A percentile compares a stretch with the other conserved stretches of the same genome.
phyloP scores from a whole-genome alignment of 2,888 invertebrate genomes.

The Morpho achilles region DNA sequence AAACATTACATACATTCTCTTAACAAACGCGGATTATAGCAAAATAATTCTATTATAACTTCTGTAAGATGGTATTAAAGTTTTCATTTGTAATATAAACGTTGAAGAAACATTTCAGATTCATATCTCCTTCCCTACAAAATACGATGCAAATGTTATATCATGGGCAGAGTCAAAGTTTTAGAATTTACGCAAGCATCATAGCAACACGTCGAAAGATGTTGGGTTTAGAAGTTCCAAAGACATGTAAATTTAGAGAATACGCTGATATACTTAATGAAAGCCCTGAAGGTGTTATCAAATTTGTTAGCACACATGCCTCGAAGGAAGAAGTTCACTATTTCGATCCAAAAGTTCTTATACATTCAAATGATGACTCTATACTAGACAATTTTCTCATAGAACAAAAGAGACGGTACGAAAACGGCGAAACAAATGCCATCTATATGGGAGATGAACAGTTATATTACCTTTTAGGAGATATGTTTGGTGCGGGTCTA shows the following conservation, averaged over 20 bases:
- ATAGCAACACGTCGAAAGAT: slow-evolving; percentile 76
- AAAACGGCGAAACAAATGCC: slow-evolving; percentile 56
- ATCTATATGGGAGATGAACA: slow-evolving; percentile 82
- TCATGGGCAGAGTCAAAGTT: slow-evolving; percentile 85
- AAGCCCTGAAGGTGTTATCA: slow-evolving; percentile 60
- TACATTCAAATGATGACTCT: slow-evolving; percentile 64
- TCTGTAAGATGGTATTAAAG: no score
- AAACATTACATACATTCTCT: no score
- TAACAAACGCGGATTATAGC: no score
- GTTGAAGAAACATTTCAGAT: slow-evolving; percentile 56
- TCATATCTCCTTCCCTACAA: slow-evolving; percentile 79
- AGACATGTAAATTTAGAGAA: slow-evolving; percentile 46
- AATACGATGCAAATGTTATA: slow-evolving; percentile 82
- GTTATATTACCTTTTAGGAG: slow-evolving; percentile 86
- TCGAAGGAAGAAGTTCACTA: slow-evolving; percentile 53
- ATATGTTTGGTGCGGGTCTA: slow-evolving; percentile 91
- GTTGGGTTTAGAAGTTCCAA: slow-evolving; percentile 45
- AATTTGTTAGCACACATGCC: slow-evolving; percentile 61
- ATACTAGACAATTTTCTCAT: slow-evolving; percentile 83
- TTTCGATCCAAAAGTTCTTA: slow-evolving; percentile 61
- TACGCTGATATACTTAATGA: slow-evolving; percentile 53
- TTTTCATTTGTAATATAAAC: no score
- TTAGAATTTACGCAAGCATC: slow-evolving; percentile 84
- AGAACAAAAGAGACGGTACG: slow-evolving; percentile 77
- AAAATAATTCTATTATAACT: no score